Evolutionary conservation across 2,888 invertebrate genomes (phyloP).

Genomic region (Galeopsomyia nigrocyanea): DNA sequence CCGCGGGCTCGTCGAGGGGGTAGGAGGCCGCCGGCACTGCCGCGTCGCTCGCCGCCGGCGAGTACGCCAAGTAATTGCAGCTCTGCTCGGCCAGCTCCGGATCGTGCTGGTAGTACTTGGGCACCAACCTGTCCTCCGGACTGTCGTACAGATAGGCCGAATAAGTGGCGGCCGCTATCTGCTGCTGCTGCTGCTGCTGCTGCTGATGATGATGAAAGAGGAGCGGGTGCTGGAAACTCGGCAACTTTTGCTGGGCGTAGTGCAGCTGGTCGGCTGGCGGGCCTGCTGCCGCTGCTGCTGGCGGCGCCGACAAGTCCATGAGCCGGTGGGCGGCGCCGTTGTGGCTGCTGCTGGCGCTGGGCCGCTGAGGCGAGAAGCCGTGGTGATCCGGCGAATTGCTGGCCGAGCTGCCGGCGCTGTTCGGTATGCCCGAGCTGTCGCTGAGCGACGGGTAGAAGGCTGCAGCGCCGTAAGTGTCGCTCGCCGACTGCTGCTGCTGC

Average conservation of each 20-base stretch:
- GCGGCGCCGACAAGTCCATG: constrained; percentile 55
- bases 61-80: constrained; percentile 53
- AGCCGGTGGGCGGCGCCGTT: constrained; percentile 52
- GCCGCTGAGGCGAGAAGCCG: constrained; percentile 53
- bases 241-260: constrained; percentile 43
- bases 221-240: neutral
- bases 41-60: constrained; percentile 55
- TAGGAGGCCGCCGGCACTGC: constrained; percentile 46
- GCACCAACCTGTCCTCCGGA: constrained; percentile 48
- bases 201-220: constrained; percentile 38
- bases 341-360: too few species aligned
- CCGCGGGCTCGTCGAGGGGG: neutral
- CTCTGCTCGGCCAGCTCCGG: constrained; percentile 55
- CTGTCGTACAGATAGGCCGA: constrained; percentile 53
- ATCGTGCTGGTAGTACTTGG: constrained; percentile 50
- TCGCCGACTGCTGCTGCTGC: constrained; percentile 54
- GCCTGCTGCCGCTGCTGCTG: constrained; percentile 56
- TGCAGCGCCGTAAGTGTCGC: neutral
- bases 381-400: constrained; percentile 61
- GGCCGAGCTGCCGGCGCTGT: constrained; percentile 62
- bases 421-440: constrained; percentile 61
- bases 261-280: constrained; percentile 46
- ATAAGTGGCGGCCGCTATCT: constrained; percentile 3
- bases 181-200: neutral
- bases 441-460: constrained; percentile 52